These are phyloP conservation scores for Liopterus haemorrhoidalis DNA, from an alignment of 2,888 invertebrate species.

Conservation along the genomic window DNA sequence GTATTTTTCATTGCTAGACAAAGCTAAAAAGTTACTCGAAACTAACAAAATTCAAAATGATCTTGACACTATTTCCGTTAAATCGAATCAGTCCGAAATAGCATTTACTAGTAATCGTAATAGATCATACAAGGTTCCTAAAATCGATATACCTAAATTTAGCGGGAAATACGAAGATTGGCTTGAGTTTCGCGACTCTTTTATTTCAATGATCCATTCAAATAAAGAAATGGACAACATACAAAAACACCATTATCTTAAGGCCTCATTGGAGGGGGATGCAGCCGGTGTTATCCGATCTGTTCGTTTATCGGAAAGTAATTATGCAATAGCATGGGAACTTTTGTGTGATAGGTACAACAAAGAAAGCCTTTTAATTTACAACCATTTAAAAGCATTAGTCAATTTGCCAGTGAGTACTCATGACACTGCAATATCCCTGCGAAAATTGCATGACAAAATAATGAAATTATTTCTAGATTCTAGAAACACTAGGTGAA, in stretches of 20 bases:
- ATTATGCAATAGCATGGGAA: conserved; percentile 25
- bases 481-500: too few relatives aligned
- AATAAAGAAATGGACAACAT: conserved; percentile 1
- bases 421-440: too few relatives aligned
- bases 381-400: conserved; percentile 13
- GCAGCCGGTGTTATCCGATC: conserved; percentile 5
- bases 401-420: conserved; percentile 17
- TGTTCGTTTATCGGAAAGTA: conserved; percentile 18
- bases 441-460: too few relatives aligned
- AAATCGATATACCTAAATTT: too few relatives aligned
- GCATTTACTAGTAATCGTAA: too few relatives aligned
- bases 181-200: conserved; percentile 3
- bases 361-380: conserved; percentile 20
- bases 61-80: too few relatives aligned
- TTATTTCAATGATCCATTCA: neutral
- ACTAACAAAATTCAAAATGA: too few relatives aligned
- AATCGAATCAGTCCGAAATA: too few relatives aligned
- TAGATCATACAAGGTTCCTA: too few relatives aligned
- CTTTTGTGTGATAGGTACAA: conserved; percentile 21
- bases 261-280: neutral
- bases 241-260: conserved; percentile 4
- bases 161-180: conserved; percentile 10
- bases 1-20: too few relatives aligned
- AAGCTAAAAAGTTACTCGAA: too few relatives aligned
- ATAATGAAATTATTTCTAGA: too few relatives aligned